Evolutionary conservation across 2,888 invertebrate species (phyloP).

Genomic region (Adineta ricciae): DNA sequence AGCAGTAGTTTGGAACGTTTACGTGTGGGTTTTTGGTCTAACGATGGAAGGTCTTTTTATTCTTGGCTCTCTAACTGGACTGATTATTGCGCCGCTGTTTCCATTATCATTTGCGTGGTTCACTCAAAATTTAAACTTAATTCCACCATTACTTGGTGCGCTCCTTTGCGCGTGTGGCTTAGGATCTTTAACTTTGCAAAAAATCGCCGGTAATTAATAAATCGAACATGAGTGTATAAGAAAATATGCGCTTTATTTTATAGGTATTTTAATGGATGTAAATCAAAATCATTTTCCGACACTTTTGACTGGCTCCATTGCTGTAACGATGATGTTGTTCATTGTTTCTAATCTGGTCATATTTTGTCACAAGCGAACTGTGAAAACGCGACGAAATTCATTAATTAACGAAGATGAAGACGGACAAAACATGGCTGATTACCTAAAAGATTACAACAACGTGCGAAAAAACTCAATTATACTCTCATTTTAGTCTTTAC

Average conservation of each 20-base stretch:
- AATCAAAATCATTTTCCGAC: neutral
- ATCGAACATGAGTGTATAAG: neutral
- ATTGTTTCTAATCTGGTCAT: neutral
- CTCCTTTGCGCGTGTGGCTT: neutral
- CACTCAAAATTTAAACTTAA: neutral
- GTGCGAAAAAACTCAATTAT: no score
- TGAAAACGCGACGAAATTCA: neutral
- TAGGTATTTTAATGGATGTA: neutral
- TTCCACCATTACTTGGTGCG: neutral
- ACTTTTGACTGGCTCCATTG: neutral
- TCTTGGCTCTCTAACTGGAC: neutral
- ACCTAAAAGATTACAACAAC: no score
- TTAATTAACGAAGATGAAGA: no score
- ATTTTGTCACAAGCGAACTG: neutral
- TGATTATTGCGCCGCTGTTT: neutral
- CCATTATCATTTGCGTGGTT: neutral
- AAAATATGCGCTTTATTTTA: neutral
- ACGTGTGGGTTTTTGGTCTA: neutral
- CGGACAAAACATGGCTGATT: no score
- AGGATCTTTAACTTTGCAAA: neutral
- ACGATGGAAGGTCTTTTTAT: neutral
- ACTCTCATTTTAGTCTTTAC: no score
- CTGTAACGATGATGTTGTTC: neutral
- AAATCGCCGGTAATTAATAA: neutral
- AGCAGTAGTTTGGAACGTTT: neutral